Evolutionary conservation across 1,140 invertebrate species (phyloP), one percentile per base, ranked within the genome.

Genomic region (Spodoptera frugiperda): DNA sequence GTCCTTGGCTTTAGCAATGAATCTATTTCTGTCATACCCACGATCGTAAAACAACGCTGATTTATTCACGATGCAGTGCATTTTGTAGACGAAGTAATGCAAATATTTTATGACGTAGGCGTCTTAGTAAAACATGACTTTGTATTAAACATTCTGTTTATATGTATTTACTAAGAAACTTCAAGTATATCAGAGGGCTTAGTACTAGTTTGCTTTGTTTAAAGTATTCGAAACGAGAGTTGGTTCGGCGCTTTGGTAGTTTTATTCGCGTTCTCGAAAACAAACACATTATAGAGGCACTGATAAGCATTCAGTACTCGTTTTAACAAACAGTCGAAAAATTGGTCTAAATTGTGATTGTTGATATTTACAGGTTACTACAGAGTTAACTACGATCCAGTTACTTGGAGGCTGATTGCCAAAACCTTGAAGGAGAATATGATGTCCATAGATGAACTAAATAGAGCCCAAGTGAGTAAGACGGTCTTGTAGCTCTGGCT

Each of bases 311-410:
- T n/a, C 5, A 39, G 6, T 9, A 9, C 6, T 4, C 25, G 5
- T 25, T 25, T 25, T 25, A 25, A 25, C 25, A 25, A 25, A 25
- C 25, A 4, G 49, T 2, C 3, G 21, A 14, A 19, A 57, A 57
- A 57, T 57, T 57, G n/a, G n/a, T n/a, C 5, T 25, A 25, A 25
- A 11, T 14, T 21, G 54, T 11, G 0, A 11, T 25, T 15, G n/a
- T 44, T 33, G 17, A 11, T 17, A 44, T 17, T 93, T 89, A 68
- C 89, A 95, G 97, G 97, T 9, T 98, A 96, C 82, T 98, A 98
- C 89, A 94, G 97, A 19, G 97, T 98, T 0, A 97, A 97, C 86
- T 98, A 98, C 85, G 96, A 97, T 68, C 84, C 90, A 0, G 82
- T 81, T 2, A 96, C 95, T 6, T 98, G 97, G 97, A 86, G 95